phyloP scores from a whole-genome alignment of 2,888 invertebrate genomes.

The Galerucella pusilla region DNA sequence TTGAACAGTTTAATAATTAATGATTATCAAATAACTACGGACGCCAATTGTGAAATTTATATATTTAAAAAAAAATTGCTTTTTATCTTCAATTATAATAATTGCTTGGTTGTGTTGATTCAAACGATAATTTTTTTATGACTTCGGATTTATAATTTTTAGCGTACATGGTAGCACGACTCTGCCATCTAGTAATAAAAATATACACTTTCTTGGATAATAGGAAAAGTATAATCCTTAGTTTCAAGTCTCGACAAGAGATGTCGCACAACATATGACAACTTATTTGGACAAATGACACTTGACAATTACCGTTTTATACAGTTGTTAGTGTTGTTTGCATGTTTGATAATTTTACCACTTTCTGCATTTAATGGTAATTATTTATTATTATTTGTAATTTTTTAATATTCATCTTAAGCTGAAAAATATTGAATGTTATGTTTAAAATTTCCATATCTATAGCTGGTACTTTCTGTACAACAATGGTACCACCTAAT shows the following conservation, averaged over 20 bases:
- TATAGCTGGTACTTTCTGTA: not conserved
- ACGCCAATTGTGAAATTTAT: too few relatives aligned
- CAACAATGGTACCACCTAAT: conserved; percentile 3
- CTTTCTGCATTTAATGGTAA: conserved; percentile 2
- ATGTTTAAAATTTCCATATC: not conserved
- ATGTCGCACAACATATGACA: not conserved
- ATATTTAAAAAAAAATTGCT: too few relatives aligned
- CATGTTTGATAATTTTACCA: not conserved
- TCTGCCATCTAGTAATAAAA: too few relatives aligned
- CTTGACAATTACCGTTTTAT: not conserved
- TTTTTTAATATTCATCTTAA: not conserved
- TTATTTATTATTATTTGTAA: not conserved
- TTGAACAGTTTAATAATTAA: too few relatives aligned
- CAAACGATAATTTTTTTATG: too few relatives aligned
- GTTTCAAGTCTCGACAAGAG: not conserved
- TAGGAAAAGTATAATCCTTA: not conserved
- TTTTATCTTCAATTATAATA: too few relatives aligned
- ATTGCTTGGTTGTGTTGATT: too few relatives aligned
- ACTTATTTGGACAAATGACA: not conserved
- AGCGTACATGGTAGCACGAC: too few relatives aligned
- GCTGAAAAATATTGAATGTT: not conserved
- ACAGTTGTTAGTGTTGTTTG: not conserved
- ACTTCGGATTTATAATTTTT: too few relatives aligned
- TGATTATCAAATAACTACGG: too few relatives aligned
- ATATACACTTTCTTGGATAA: too few relatives aligned